Percentiles rank a stretch among this genome's conserved stretches.
Conservation (phyloP, 1,140 invertebrate species). For the Trichonephila clavata region DNA sequence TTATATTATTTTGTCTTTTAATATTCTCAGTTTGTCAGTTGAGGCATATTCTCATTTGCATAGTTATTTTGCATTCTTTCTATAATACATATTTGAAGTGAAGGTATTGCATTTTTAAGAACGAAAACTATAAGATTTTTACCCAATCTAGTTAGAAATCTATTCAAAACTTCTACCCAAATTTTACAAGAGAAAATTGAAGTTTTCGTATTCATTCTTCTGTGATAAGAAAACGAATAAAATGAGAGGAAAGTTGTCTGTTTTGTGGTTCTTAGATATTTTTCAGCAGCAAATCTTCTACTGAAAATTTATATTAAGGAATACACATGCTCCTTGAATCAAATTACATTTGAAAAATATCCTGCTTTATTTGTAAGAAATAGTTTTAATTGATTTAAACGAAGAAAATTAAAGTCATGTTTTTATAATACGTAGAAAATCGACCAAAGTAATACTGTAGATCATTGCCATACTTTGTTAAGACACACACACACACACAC, state of each 20-base stretch:
- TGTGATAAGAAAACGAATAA: not conserved
- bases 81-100: not conserved
- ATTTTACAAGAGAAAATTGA: not conserved
- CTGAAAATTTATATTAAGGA: no score
- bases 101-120: not conserved
- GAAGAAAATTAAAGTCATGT: no score
- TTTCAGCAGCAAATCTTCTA: no score
- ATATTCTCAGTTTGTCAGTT: not conserved
- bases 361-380: no score
- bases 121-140: slow-evolving; percentile 3
- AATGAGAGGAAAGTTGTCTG: not conserved
- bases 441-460: no score
- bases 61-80: not conserved
- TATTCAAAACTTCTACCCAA: not conserved
- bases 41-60: slow-evolving; percentile 26
- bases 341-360: no score
- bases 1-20: not conserved
- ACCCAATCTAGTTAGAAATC: not conserved
- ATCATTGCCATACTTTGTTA: no score
- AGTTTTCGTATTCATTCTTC: not conserved
- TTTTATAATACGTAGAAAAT: no score
- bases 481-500: no score
- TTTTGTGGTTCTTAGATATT: not conserved
- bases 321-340: no score
- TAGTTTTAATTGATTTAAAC: no score